Conservation (phyloP, 92 coral and sea anemone genomes). For the Actinernus sp. region DNA sequence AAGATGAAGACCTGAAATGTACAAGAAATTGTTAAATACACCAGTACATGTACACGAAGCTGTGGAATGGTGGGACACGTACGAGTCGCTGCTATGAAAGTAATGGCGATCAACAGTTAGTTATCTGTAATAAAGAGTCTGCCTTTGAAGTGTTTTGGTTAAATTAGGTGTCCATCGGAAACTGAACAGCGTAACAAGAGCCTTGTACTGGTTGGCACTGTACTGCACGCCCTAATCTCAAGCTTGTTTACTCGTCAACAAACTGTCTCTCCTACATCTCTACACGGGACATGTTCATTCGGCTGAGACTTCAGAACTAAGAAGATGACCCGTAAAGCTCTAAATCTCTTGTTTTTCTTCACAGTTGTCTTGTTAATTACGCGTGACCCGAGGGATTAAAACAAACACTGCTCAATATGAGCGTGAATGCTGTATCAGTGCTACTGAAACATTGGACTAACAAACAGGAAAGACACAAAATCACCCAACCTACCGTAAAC, state of each 20-base stretch:
- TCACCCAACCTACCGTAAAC: constrained; percentile 85
- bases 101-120: too few species aligned
- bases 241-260: constrained; percentile 28
- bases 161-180: too few species aligned
- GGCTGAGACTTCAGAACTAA: neutral
- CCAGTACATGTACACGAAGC: too few species aligned
- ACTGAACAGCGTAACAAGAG: constrained; percentile 11
- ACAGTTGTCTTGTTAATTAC: constrained; percentile 28
- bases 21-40: too few species aligned
- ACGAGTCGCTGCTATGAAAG: too few species aligned
- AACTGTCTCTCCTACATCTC: constrained; percentile 19
- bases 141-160: too few species aligned
- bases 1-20: too few species aligned
- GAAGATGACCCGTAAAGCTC: neutral
- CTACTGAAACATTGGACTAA: neutral
- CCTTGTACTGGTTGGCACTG: constrained; percentile 32
- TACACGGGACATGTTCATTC: constrained; percentile 36
- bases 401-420: constrained; percentile 27
- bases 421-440: neutral
- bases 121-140: too few species aligned
- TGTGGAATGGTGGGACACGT: too few species aligned
- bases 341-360: constrained; percentile 15
- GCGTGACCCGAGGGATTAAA: constrained; percentile 44
- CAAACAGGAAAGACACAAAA: constrained; percentile 9
- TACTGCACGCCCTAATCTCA: constrained; percentile 52